Percentiles rank a stretch among this genome's conserved stretches.
phyloP scores from a whole-genome alignment of 2,113 vertebrate species.

The Hemibagrus wyckioides region DNA sequence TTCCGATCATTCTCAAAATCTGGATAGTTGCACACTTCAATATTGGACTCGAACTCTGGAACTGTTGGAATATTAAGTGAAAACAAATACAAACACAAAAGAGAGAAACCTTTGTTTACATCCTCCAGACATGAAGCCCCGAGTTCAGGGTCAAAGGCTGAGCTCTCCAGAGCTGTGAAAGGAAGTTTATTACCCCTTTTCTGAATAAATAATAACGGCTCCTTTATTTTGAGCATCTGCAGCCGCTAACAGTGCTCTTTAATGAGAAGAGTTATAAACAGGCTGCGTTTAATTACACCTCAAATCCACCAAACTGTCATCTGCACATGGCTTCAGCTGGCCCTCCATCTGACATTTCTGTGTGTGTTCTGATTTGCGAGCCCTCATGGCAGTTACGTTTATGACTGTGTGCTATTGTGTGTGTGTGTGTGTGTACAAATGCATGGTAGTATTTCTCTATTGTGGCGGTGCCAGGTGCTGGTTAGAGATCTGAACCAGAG shows the following conservation, averaged over 20 bases:
- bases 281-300: constrained; percentile 44
- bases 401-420: constrained; percentile 24
- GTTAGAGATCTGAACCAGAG: constrained; percentile 24
- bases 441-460: not conserved
- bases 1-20: not conserved
- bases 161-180: not conserved
- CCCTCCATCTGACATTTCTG: constrained; percentile 20
- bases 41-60: not conserved
- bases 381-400: constrained; percentile 7
- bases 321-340: constrained; percentile 35
- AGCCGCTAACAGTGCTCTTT: constrained; percentile 4
- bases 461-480: constrained; percentile 25
- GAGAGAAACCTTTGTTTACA: not conserved
- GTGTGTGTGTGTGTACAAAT: constrained; percentile 18
- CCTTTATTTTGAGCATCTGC: constrained; percentile 25
- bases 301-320: constrained; percentile 49
- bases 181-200: not conserved
- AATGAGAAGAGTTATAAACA: constrained; percentile 30
- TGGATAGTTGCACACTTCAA: not conserved
- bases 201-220: not conserved
- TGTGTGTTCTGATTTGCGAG: constrained; percentile 32
- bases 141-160: constrained; percentile 19
- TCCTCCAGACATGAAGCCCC: not conserved
- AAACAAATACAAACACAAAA: no score
- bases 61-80: not conserved